Percentiles rank a stretch among this genome's conserved stretches.
These are phyloP conservation scores for Caenorhabditis imperialis DNA, from an alignment of 2,888 invertebrate species.

Conservation along the genomic window DNA sequence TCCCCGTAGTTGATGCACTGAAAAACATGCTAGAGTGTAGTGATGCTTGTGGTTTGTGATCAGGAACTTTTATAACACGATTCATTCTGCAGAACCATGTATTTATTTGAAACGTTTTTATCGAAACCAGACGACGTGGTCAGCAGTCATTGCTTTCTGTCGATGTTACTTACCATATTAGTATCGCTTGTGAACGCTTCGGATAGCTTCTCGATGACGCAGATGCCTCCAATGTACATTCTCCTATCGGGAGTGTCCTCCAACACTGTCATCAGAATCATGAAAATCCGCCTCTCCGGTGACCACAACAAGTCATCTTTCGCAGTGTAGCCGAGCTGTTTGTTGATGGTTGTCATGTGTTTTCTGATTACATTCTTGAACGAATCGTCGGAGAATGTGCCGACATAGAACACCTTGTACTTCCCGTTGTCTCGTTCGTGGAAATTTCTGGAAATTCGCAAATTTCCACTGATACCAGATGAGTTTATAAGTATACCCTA, in stretches of 20 bases:
- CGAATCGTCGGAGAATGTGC: not conserved
- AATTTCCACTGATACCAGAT: no score
- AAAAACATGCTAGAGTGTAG: no score
- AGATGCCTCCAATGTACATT: conserved; percentile 23
- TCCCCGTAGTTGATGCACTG: no score
- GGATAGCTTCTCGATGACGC: conserved; percentile 17
- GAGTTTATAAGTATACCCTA: no score
- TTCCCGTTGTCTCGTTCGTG: not conserved
- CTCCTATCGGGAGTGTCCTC: no score
- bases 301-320: conserved; percentile 15
- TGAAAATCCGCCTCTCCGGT: conserved; percentile 5
- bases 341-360: conserved; percentile 27
- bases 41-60: no score
- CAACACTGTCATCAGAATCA: not conserved
- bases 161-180: not conserved
- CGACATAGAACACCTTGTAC: conserved; percentile 12
- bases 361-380: conserved; percentile 15
- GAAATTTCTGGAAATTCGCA: conserved; percentile 22
- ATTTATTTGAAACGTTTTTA: no score
- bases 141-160: no score
- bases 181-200: conserved; percentile 13
- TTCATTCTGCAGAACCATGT: no score
- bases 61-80: no score
- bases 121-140: no score
- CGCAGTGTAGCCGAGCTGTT: conserved; percentile 15